Conservation (phyloP, 2,888 invertebrate species). For the Endotricha flammealis region DNA sequence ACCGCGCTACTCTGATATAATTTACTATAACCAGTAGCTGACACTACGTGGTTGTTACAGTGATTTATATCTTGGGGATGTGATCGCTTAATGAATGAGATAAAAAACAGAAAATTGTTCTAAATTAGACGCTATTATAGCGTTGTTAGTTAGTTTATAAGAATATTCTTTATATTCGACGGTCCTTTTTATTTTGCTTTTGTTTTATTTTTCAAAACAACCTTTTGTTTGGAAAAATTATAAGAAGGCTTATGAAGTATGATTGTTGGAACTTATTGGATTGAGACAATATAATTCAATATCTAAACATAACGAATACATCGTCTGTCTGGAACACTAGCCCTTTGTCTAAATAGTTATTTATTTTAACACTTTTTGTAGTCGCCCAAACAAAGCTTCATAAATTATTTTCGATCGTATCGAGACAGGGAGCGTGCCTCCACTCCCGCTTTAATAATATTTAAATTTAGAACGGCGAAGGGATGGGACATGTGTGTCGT, state of each 20-base stretch:
- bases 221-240: no score
- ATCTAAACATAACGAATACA: constrained; percentile 2
- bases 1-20: constrained; percentile 19
- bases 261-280: no score
- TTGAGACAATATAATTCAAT: no score
- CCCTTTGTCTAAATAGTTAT: constrained; percentile 12
- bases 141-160: no score
- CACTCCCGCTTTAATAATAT: constrained; percentile 67
- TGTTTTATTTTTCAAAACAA: constrained; percentile 2
- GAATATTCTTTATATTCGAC: no score
- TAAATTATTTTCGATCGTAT: constrained; percentile 68
- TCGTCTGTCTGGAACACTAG: background rate
- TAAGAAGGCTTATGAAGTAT: no score
- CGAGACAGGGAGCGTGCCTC: constrained; percentile 62
- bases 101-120: constrained; percentile 21
- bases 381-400: constrained; percentile 43
- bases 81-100: constrained; percentile 31
- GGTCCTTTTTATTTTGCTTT: constrained; percentile 1
- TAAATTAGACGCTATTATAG: constrained; percentile 8
- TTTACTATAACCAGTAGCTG: constrained; percentile 28
- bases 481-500: constrained; percentile 77
- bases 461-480: constrained; percentile 76
- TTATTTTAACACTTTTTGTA: constrained; percentile 17
- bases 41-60: constrained; percentile 27
- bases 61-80: constrained; percentile 34